Conservation (phyloP, 1,140 invertebrate genomes). For the Drosophila azteca region DNA sequence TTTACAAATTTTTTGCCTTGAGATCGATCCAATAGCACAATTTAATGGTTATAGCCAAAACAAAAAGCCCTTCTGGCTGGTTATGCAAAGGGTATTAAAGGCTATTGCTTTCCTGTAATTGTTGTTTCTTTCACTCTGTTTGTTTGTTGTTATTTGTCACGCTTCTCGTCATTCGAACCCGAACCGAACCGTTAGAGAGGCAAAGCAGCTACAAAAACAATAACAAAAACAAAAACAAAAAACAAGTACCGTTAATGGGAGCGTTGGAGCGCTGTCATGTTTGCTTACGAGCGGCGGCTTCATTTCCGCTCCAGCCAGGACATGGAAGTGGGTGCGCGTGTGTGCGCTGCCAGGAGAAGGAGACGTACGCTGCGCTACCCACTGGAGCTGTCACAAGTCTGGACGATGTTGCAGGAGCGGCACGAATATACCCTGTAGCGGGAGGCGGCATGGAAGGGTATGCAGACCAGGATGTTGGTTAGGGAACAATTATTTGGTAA, state of each 20-base stretch:
- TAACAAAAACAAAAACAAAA: conserved; percentile 38
- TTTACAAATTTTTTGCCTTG: no score
- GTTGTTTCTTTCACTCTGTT: conserved; percentile 3
- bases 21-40: no score
- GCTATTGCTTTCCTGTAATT: no score
- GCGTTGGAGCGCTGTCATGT: conserved; percentile 71
- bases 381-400: conserved; percentile 66
- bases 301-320: conserved; percentile 44
- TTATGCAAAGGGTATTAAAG: no score
- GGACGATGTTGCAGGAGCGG: conserved; percentile 28
- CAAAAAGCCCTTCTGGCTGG: no score
- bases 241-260: conserved; percentile 65
- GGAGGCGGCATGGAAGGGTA: neutral
- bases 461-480: neutral
- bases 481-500: no score
- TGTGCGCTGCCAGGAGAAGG: neutral
- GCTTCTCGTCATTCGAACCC: conserved; percentile 61
- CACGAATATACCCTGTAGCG: conserved; percentile 17
- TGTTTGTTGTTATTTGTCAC: conserved; percentile 70
- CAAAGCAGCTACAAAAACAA: neutral
- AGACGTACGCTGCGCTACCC: conserved; percentile 17
- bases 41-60: no score
- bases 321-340: conserved; percentile 7
- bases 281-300: conserved; percentile 67
- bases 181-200: conserved; percentile 53